Evolutionary conservation across 2,113 vertebrate genomes (phyloP), one percentile per base, ranked within the genome.

Genomic region (Hippocampus guttulatus): DNA sequence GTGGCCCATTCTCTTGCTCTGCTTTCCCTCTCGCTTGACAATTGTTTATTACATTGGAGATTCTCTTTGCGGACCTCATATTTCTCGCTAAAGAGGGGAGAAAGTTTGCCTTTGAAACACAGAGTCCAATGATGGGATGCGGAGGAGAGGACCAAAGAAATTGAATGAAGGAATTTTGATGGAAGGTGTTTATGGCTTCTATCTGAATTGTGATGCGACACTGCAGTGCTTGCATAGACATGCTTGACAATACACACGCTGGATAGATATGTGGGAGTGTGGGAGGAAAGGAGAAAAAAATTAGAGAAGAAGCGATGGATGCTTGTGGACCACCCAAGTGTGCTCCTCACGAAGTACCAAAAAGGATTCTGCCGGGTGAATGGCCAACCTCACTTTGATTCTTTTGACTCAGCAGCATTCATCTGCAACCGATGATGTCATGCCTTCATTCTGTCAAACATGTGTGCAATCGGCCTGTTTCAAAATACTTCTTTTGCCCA

Each of bases 21-120:
- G 96, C 94, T 94, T 93, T 92, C 88, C 85, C 88, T 95, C 92
- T 88, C 67, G 78, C 80, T 88, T 93, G 95, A 95, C 95, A 94
- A 93, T 88, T 97, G 95, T 98, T 98, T 97, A 96, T 95, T 93
- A 92, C 90, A 91, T 94, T 92, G 93, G 91, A 94, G 95, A 95
- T 92, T 91, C 90, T 92, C 93, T 92, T 92, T 88, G 92, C 92
- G 91, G 92, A 91, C 91, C 94, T 92, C 90, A 90, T 93, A 92
- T 93, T 92, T 93, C 91, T 91, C 91, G 69, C 75, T 75, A 79
- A 80, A 70, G 82, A 76, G 81, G 78, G 43, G 47, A 77, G 84
- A 75, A 86, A 70, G 79, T 82, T 76, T 85, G 85, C 80, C 82
- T 78, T 49, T 21, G 62, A 83, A 83, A 81, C 81, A 77, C 78